Evolutionary conservation across 2,888 invertebrate species (phyloP), one percentile per base, ranked within the genome.

Genomic region (Gnatocerus cornutus): DNA sequence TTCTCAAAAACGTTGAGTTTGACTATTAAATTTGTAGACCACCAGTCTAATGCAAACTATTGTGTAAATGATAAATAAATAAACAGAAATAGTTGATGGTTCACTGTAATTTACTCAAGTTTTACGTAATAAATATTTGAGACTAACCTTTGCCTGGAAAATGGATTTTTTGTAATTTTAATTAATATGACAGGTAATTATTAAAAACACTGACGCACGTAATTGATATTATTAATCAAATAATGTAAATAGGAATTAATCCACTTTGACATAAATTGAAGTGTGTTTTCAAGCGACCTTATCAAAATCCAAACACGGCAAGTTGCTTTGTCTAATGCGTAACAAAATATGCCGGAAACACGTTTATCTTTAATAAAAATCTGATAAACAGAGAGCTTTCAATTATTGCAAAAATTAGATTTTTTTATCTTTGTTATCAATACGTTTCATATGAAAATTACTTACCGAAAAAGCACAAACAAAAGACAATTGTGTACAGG

Each of bases 391-490:
- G 7, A 46, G 4, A 46, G 7, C 12, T 43, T 21, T 21, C 46
- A 7, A 46, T 16, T 7, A 43, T 21, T 41, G 12, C 10, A 1
- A 41, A 41, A 41, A 41, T 41, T n/a, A n/a, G 10, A 41, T n/a
- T 41, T n/a, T n/a, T 10, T 12, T 41, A 41, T 41, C 41, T 10
- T 12, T n/a, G 6, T 10, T 10, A 10, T 41, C 10, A 12, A 12
- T 33, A 41, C 12, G 2, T 41, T 41, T 1, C 12, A 4, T 21
- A 21, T 21, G 4, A 21, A 21, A 21, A 21, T 21, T 21, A 89
- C 93, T 93, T 84, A 94, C 94, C 94, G 80, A 94, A 92, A 83
- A 93, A 93, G 82, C 94, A 94, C 79, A 92, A 91, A 84, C 93
- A 91, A 84, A 94, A 94, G 13, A 94, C 93, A 72, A 93, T 85